These are phyloP conservation scores for Drosophila sproati DNA, from an alignment of 1,140 invertebrate species.

Conservation along the genomic window DNA sequence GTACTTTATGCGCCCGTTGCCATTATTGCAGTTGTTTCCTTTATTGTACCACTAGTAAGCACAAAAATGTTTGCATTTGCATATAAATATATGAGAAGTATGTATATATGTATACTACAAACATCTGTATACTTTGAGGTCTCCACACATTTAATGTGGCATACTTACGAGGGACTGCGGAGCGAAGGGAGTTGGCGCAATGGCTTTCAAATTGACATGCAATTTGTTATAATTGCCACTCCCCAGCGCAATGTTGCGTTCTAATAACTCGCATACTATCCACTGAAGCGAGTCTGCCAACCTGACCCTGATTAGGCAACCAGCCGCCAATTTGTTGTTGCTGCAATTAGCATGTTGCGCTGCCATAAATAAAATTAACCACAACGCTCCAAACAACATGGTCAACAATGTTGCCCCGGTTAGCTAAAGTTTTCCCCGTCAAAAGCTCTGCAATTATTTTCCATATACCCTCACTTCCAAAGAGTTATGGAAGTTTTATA, in stretches of 20 bases:
- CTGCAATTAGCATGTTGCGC: constrained; percentile 74
- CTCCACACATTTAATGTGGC: constrained; percentile 14
- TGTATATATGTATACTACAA: constrained; percentile 9
- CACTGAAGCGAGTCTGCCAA: constrained; percentile 13
- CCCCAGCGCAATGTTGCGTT: not conserved
- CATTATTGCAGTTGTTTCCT: constrained; percentile 82
- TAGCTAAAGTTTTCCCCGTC: constrained; percentile 23
- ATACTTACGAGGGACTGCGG: constrained; percentile 18
- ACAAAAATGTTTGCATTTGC: constrained; percentile 76
- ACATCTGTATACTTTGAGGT: constrained; percentile 8
- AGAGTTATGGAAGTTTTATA: not conserved
- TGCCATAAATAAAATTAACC: constrained; percentile 78
- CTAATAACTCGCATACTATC: not conserved
- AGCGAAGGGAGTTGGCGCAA: not conserved
- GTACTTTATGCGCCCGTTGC: constrained; percentile 71
- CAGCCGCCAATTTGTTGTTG: constrained; percentile 51
- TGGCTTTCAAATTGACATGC: constrained; percentile 73
- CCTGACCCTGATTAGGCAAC: constrained; percentile 67
- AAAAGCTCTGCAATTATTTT: constrained; percentile 17
- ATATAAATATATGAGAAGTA: constrained; percentile 54
- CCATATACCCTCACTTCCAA: constrained; percentile 14
- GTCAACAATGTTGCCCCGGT: constrained; percentile 37
- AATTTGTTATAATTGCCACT: constrained; percentile 72
- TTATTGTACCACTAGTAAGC: constrained; percentile 67
- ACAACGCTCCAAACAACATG: constrained; percentile 65